Evolutionary conservation across 2,797 vertebrate genomes (phyloP).

Genomic region (Sylvilagus floridanus): DNA sequence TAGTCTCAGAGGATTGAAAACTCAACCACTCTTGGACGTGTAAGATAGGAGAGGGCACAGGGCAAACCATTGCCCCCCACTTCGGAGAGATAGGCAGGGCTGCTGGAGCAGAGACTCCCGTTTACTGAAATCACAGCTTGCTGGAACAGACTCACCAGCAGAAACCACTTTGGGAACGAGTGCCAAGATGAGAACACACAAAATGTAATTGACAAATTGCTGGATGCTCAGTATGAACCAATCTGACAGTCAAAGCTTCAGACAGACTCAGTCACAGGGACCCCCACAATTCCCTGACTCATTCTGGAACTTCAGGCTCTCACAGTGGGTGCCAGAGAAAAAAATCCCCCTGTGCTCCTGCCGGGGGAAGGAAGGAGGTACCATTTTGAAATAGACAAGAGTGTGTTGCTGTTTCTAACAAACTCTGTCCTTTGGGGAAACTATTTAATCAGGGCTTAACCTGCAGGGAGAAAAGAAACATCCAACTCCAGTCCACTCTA

Average conservation of each 20-base stretch:
- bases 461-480: background rate
- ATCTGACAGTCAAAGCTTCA: background rate
- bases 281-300: background rate
- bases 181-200: background rate
- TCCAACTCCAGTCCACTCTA: background rate
- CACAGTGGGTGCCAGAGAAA: background rate
- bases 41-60: background rate
- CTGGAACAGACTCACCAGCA: background rate
- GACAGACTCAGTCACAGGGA: background rate
- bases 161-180: background rate
- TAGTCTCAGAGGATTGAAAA: background rate
- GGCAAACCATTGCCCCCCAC: background rate
- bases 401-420: background rate
- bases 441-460: background rate
- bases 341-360: background rate
- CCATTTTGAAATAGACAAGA: background rate
- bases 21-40: background rate
- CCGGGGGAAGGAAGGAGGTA: background rate
- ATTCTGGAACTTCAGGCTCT: background rate
- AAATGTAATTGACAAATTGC: background rate
- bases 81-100: background rate
- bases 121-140: no score
- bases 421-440: background rate
- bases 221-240: background rate
- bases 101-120: background rate